Base-by-base conservation (phyloP, 2,888 invertebrate genomes). In the Apodemia zela region DNA sequence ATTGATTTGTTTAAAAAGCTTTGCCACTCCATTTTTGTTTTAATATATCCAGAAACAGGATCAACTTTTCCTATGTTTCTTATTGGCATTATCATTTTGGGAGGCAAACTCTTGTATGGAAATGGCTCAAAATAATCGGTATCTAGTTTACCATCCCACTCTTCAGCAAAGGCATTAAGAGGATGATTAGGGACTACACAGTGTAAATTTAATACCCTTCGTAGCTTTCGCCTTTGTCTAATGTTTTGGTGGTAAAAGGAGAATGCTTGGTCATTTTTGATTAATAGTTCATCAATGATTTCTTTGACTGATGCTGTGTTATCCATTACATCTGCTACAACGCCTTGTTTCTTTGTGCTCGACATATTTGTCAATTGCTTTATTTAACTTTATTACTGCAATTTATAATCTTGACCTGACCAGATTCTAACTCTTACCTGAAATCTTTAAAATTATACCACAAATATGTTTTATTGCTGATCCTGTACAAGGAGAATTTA, bases 81-180 rank as follows among this genome's bases (percentile, higher is more conserved):
- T 21, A 85, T 67, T 10, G 66, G 67, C 11, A 83, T 77, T 62
- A 90, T 78, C 54, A 87, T 79, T 69, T 81, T 83, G 1, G 92
- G 90, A 57, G 79, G 70, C 17, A 82, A 70, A 69, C 85, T 82
- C 68, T 78, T 86, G 66, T 86, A 82, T 11, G 79, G 68, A 65
- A 90, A 83, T 38, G 73, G 73, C 70, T 90, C 85, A 72, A 88
- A 90, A 65, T 81, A 89, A 13, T 81, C 79, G 0, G 77, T 67
- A 15, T 75, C 75, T 0, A 89, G 73, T 5, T 79, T 79, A 3
- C 91, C 91, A 63, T 88, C 84, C 87, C 89, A 91, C 13, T 84
- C 77, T 0, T 84, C 79, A 58, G 72, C 75, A 57, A 89, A 89
- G 11, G 71, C 69, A 38, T 83, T 81, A 6, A 85, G 62, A 0